Evolutionary conservation across 2,888 invertebrate species (phyloP).

Genomic region (Drosophila gaucha): DNA sequence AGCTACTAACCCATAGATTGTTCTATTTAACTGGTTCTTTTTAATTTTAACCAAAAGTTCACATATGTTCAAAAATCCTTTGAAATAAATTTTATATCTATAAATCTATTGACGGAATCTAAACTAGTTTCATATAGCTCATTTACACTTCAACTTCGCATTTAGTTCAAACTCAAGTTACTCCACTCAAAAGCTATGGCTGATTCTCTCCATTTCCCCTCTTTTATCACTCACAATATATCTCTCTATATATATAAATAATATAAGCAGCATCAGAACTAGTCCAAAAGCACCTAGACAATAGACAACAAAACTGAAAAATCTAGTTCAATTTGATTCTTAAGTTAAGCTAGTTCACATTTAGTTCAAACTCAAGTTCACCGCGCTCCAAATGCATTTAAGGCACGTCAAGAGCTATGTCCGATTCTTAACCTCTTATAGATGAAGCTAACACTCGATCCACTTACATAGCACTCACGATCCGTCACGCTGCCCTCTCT

Average conservation of each 20-base stretch:
- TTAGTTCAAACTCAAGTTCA: background rate
- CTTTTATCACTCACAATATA: too few species aligned
- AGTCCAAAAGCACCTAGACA: too few species aligned
- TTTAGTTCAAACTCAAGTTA: too few species aligned
- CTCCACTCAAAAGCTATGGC: too few species aligned
- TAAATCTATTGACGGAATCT: background rate
- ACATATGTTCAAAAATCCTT: too few species aligned
- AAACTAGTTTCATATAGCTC: conserved; percentile 1
- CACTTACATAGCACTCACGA: conserved; percentile 21
- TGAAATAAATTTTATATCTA: background rate
- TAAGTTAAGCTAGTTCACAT: conserved; percentile 8
- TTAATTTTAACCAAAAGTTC: background rate
- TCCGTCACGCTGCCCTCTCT: conserved; percentile 64
- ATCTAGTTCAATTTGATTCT: background rate
- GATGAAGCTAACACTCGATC: conserved; percentile 22
- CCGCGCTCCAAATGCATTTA: background rate
- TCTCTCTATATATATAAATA: too few species aligned
- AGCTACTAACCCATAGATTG: background rate
- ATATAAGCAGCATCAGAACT: too few species aligned
- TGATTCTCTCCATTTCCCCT: too few species aligned
- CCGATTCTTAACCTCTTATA: background rate
- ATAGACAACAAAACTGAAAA: too few species aligned
- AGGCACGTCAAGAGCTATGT: background rate
- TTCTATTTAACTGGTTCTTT: background rate
- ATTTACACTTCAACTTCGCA: background rate